These are phyloP conservation scores for Benthosema pterotum DNA, from an alignment of 2,797 vertebrate species.

Conservation along the genomic window DNA sequence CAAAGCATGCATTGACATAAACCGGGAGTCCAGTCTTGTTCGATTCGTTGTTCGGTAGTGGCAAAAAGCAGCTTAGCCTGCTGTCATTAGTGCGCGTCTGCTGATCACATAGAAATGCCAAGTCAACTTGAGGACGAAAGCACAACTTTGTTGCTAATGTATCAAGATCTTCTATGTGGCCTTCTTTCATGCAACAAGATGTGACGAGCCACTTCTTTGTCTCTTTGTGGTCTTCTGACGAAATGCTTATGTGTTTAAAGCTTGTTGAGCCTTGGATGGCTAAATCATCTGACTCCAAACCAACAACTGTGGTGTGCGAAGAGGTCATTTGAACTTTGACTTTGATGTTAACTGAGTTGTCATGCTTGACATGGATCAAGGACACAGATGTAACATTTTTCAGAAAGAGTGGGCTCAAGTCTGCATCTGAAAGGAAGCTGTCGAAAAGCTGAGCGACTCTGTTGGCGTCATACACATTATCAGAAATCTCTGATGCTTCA, in stretches of 20 bases:
- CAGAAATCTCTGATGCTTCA: slow-evolving; percentile 79
- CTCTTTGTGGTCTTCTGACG: slow-evolving; percentile 43
- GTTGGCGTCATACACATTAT: slow-evolving; percentile 77
- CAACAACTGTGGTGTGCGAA: slow-evolving; percentile 35
- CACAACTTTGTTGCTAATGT: slow-evolving; percentile 73
- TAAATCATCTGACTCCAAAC: slow-evolving; percentile 28
- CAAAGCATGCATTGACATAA: slow-evolving; percentile 84
- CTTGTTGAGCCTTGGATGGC: slow-evolving; percentile 40
- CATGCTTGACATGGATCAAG: slow-evolving; percentile 65
- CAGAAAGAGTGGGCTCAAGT: slow-evolving; percentile 85
- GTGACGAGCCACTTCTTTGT: slow-evolving; percentile 76
- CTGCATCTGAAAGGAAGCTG: slow-evolving; percentile 83
- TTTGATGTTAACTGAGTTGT: slow-evolving; percentile 63
- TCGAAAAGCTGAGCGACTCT: slow-evolving; percentile 80
- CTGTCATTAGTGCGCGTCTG: slow-evolving; percentile 57
- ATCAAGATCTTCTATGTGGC: slow-evolving; percentile 66
- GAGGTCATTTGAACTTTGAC: slow-evolving; percentile 73
- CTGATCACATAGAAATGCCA: slow-evolving; percentile 77
- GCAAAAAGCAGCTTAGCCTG: slow-evolving; percentile 85
- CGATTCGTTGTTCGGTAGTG: slow-evolving; percentile 86
- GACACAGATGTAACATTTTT: slow-evolving; percentile 76
- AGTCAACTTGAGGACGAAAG: slow-evolving; percentile 81
- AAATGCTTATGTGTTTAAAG: slow-evolving; percentile 70
- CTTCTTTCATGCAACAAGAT: slow-evolving; percentile 70
- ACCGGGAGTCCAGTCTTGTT: slow-evolving; percentile 82